Evolutionary conservation across 2,113 vertebrate species (phyloP), one percentile per base, ranked within the genome.

Genomic region (Erinaceus europaeus): DNA sequence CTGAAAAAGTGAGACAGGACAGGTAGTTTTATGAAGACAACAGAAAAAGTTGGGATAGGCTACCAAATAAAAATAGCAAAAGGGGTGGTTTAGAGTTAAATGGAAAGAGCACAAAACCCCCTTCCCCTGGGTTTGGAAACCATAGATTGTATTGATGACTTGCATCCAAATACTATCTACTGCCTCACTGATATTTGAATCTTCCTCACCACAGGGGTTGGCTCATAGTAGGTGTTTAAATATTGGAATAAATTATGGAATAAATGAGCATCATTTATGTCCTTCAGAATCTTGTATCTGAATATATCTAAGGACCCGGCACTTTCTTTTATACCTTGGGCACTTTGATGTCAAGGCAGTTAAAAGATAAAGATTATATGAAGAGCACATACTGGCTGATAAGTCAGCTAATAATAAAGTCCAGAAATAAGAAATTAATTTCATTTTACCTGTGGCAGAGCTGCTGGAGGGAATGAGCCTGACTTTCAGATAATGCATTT

Each of bases 331-430:
- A 7, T 44, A 21, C 44, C 40, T 21, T 23, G 17, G 64, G 36
- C 38, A 5, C 23, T 53, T 57, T 62, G 75, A 50, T 52, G 29
- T 4, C 1, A 1, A 15, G 23, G 25, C 6, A 23, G 9, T 36
- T 38, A 50, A 53, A 46, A 53, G 23, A 48, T 2, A 42, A 59
- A 10, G 9, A 76, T 29, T 25, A 38, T 2, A 32, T 67, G 67
- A 21, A 10, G 9, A n/a, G 34, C 36, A 12, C 25, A 42, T 0
- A 4, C 14, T 20, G 14, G 0, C 0, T 3, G 38, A 57, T 9
- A 59, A 67, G 29, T 17, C 57, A 67, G 27, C 48, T 21, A 7
- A 34, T 12, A 5, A 2, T 18, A 76, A 25, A 29, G 14, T 8
- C 27, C 74, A 11, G 14, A 44, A 23, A 12, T 12, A 27, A 48